Base-by-base conservation (phyloP, 2,113 vertebrate genomes). In the Platichthys flesus region DNA sequence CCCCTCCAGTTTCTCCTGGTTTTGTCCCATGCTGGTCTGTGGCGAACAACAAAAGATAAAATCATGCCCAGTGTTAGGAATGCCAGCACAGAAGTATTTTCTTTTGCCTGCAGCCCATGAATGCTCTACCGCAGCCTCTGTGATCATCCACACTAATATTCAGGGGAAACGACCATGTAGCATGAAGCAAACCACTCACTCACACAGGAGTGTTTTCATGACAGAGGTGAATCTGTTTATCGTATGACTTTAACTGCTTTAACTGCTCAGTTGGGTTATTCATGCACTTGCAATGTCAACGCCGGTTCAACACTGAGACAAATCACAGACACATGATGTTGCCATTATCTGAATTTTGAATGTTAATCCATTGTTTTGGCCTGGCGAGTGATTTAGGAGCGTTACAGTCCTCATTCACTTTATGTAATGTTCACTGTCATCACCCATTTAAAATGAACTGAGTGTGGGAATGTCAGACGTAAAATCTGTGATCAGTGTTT, bases 1-100 rank as follows among this genome's bases (percentile, higher is more conserved):
- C 37, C 79, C 88, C 26, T 88, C 91, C 64, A 85, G 42, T 85
- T 91, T 95, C 57, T 91, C 92, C 82, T 89, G 94, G 81, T 89
- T 94, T 85, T 95, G 94, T 73, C 94, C 94, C 94, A 95, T 95
- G 55, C 28, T 92, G 71, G 73, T 92, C 94, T 95, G 90, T 74
- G 67, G 88, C 89, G 82, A 90, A 86, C 85, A 23, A 68, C 14
- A 72, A 51, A 63, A 62, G 14, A 57, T 3, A 56, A 40, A 51
- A 81, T 86, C 54, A 86, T 69, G 74, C 63, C 76, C 82, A 63
- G 23, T 67, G 55, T 86, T 64, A 73, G 67, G 62, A 85, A 90
- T 83, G 75, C 40, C 74, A 74, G 66, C 28, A 60, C 52, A 71
- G 47, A 57, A 26, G n/a, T 75, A 10, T 59, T 85, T 85, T 78